Conservation (phyloP, 2,888 invertebrate species). For the Clistopyga incitator region DNA sequence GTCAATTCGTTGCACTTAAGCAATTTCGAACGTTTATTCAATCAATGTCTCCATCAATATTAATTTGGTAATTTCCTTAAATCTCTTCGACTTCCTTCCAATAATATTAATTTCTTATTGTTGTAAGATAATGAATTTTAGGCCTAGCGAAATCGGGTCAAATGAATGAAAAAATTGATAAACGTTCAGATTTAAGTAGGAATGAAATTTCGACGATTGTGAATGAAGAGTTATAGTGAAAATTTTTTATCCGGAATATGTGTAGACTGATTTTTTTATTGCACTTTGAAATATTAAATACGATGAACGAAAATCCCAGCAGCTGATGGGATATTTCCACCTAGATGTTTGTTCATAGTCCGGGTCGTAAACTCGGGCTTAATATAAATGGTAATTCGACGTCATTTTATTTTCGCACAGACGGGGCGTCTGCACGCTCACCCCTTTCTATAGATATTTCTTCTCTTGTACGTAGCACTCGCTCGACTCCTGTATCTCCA, state of each 20-base stretch:
- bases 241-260: neutral
- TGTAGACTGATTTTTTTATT: neutral
- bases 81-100: too few relatives aligned
- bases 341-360: slow-evolving; percentile 18
- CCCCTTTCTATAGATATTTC: slow-evolving; percentile 7
- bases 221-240: neutral
- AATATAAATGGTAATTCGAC: slow-evolving; percentile 63
- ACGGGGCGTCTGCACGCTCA: slow-evolving; percentile 10
- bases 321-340: slow-evolving; percentile 19
- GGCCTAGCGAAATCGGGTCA: neutral
- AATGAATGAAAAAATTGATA: neutral
- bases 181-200: neutral
- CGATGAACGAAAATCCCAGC: neutral
- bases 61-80: too few relatives aligned
- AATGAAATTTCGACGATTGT: neutral
- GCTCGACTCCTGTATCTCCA: neutral
- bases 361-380: slow-evolving; percentile 47
- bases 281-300: slow-evolving; percentile 3
- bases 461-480: neutral
- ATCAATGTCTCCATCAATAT: too few relatives aligned
- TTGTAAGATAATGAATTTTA: too few relatives aligned
- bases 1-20: too few relatives aligned
- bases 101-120: too few relatives aligned
- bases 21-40: too few relatives aligned
- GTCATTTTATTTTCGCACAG: slow-evolving; percentile 52